Evolutionary conservation across 1,140 invertebrate genomes (phyloP).

Genomic region (Sipha flava): DNA sequence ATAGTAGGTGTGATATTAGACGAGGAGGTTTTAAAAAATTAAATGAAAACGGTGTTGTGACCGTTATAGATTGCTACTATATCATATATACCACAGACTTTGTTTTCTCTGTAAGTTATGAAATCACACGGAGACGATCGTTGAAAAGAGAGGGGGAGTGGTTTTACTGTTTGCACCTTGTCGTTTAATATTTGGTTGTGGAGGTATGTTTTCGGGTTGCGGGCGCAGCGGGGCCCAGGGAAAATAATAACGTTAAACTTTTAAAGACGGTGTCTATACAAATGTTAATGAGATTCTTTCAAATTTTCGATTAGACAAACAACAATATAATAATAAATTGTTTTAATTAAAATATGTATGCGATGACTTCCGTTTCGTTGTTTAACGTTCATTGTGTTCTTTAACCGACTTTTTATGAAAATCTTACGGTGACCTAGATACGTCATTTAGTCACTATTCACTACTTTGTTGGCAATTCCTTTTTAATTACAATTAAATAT

Average conservation of each 20-base stretch:
- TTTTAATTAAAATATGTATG: conserved; percentile 25
- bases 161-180: too few species aligned
- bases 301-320: conserved; percentile 9
- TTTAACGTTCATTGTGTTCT: not conserved
- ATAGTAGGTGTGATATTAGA: too few species aligned
- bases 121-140: too few species aligned
- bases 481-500: conserved; percentile 11
- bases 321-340: conserved; percentile 1
- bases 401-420: conserved; percentile 20
- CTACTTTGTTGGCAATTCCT: not conserved
- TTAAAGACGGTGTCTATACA: not conserved
- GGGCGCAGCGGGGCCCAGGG: not conserved
- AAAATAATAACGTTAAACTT: not conserved
- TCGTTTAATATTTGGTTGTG: too few species aligned
- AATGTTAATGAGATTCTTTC: not conserved
- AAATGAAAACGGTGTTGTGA: too few species aligned
- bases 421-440: not conserved
- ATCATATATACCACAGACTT: too few species aligned
- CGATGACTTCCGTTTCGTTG: conserved; percentile 13
- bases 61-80: too few species aligned
- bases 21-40: not conserved
- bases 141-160: too few species aligned
- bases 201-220: too few species aligned
- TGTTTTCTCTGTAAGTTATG: too few species aligned
- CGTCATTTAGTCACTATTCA: conserved; percentile 1